These are phyloP conservation scores for Pollenia labialis DNA, from an alignment of 2,888 invertebrate genomes.

Conservation along the genomic window DNA sequence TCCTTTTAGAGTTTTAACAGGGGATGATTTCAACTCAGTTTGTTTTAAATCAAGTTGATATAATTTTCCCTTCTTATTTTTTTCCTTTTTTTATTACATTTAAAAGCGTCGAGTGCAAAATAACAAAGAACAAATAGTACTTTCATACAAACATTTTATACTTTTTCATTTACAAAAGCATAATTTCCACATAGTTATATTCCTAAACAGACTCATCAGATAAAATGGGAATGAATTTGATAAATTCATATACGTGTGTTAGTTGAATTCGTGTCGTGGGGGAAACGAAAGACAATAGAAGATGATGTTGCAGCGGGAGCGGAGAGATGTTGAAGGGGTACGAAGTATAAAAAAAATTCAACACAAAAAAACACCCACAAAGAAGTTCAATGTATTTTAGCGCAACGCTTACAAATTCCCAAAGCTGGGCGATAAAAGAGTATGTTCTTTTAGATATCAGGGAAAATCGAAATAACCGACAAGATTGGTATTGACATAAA, in stretches of 20 bases:
- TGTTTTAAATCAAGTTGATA: background rate
- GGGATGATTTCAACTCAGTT: constrained; percentile 54
- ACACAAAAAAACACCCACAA: constrained; percentile 32
- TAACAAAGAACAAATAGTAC: constrained; percentile 15
- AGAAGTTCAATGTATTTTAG: constrained; percentile 56
- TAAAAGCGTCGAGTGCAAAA: constrained; percentile 29
- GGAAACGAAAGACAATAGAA: constrained; percentile 34
- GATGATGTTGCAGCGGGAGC: constrained; percentile 35
- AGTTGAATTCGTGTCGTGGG: background rate
- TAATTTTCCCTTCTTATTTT: constrained; percentile 12
- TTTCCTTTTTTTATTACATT: constrained; percentile 31
- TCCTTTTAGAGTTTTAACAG: background rate
- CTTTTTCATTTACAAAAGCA: constrained; percentile 80
- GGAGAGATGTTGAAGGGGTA: constrained; percentile 29
- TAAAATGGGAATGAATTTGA: constrained; percentile 50
- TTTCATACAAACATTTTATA: constrained; percentile 55
- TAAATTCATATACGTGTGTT: constrained; percentile 33
- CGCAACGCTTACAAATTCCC: constrained; percentile 16
- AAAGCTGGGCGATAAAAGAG: constrained; percentile 9
- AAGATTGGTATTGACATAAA: no score
- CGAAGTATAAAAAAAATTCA: background rate
- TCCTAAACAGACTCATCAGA: constrained; percentile 65
- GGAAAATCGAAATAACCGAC: no score
- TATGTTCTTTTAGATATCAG: no score
- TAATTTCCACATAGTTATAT: constrained; percentile 81